Percentiles rank a stretch among this genome's conserved stretches.
Evolutionary conservation across 2,113 vertebrate genomes (phyloP).

Genomic region (Muntiacus reevesi): DNA sequence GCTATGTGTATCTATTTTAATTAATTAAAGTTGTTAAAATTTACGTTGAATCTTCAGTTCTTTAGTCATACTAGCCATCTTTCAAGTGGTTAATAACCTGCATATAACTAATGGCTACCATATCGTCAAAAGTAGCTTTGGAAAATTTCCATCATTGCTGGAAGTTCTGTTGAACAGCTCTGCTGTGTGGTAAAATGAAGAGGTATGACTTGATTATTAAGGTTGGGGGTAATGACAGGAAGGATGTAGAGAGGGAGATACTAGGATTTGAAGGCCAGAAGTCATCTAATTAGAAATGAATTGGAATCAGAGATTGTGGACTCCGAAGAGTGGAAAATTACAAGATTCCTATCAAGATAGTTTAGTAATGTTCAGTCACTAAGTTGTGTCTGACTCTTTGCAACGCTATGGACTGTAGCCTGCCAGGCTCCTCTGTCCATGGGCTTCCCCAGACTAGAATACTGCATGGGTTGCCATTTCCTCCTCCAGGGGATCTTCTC

Average conservation of each 20-base stretch:
- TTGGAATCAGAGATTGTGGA: background rate
- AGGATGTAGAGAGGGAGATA: background rate
- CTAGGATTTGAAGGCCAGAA: background rate
- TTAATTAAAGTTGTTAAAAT: slow-evolving; percentile 15
- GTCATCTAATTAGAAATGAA: slow-evolving; percentile 6
- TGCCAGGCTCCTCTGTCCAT: background rate
- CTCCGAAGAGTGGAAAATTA: slow-evolving; percentile 20
- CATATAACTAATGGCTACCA: background rate
- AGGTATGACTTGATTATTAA: background rate
- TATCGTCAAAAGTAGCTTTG: background rate
- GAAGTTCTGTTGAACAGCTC: slow-evolving; percentile 10
- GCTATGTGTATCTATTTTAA: background rate
- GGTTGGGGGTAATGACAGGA: background rate
- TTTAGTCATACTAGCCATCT: background rate
- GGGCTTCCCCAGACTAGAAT: background rate
- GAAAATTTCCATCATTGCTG: background rate
- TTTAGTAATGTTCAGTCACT: background rate
- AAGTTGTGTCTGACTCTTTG: background rate
- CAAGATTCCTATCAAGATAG: background rate
- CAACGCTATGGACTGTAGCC: background rate
- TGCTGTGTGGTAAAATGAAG: background rate
- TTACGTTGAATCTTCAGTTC: slow-evolving; percentile 27
- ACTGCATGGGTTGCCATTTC: background rate
- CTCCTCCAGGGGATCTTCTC: background rate
- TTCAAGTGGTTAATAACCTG: background rate